These are phyloP conservation scores for Tortricodes alternella DNA, from an alignment of 2,888 invertebrate genomes.

Conservation along the genomic window DNA sequence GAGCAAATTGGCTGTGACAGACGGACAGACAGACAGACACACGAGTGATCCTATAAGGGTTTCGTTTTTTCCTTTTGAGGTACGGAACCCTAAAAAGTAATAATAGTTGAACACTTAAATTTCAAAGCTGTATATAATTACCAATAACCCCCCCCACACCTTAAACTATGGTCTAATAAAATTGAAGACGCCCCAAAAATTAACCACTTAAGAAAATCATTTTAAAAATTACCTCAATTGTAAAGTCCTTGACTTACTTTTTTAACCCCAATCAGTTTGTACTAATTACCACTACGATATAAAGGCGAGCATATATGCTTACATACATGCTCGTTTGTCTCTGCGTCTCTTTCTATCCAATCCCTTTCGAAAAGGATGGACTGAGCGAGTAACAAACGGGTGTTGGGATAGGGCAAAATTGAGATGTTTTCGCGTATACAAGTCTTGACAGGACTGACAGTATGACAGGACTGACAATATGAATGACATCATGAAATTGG, in stretches of 20 bases:
- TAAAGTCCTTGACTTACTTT: slow-evolving; percentile 13
- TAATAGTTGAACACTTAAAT: too few relatives aligned
- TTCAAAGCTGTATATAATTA: too few relatives aligned
- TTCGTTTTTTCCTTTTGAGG: too few relatives aligned
- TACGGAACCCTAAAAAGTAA: too few relatives aligned
- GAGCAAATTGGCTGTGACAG: too few relatives aligned
- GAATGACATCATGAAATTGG: slow-evolving; percentile 24
- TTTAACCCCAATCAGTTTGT: background rate
- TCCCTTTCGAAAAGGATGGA: too few relatives aligned
- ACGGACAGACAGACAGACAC: too few relatives aligned
- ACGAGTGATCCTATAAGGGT: too few relatives aligned
- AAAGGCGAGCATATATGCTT: background rate
- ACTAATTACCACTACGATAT: background rate
- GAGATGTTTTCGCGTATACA: slow-evolving; percentile 15
- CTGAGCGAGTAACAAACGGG: too few relatives aligned
- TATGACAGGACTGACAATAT: slow-evolving; percentile 23
- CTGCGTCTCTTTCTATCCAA: too few relatives aligned
- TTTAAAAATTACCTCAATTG: slow-evolving; percentile 1
- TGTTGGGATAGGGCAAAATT: slow-evolving; percentile 15
- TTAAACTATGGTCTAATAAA: background rate
- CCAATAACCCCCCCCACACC: background rate
- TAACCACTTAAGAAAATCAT: too few relatives aligned
- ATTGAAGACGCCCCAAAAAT: slow-evolving; percentile 1
- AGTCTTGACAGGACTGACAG: slow-evolving; percentile 14
- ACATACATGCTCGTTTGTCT: too few relatives aligned